Evolutionary conservation across 2,797 vertebrate genomes (phyloP).

Genomic region (Centropyge bicolor): DNA sequence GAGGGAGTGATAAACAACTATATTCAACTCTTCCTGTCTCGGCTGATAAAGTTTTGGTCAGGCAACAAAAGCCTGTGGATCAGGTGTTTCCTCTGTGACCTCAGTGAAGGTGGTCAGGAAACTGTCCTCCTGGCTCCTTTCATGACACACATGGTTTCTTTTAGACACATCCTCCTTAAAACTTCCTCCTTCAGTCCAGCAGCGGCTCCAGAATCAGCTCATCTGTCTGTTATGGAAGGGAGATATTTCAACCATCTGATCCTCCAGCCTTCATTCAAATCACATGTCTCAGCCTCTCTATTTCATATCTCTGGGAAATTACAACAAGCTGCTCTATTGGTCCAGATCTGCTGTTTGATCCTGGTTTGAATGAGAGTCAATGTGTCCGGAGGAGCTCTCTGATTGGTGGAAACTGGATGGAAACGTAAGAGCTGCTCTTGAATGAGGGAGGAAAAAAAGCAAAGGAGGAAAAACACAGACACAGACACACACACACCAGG

Average conservation of each 20-base stretch:
- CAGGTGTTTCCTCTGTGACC: slow-evolving; percentile 80
- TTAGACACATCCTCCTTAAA: slow-evolving; percentile 61
- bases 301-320: slow-evolving; percentile 19
- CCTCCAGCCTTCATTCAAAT: slow-evolving; percentile 8
- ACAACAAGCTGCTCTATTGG: slow-evolving; percentile 22
- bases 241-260: slow-evolving; percentile 1
- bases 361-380: slow-evolving; percentile 58
- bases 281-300: slow-evolving; percentile 39
- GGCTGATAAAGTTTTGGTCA: slow-evolving; percentile 43
- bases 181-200: slow-evolving; percentile 42
- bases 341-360: slow-evolving; percentile 23
- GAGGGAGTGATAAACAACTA: slow-evolving; percentile 27
- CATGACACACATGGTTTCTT: slow-evolving; percentile 55
- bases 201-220: slow-evolving; percentile 8
- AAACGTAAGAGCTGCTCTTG: slow-evolving; percentile 76
- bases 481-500: slow-evolving; percentile 20
- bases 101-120: slow-evolving; percentile 61
- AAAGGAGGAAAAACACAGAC: slow-evolving; percentile 20
- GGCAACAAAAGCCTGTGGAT: slow-evolving; percentile 60
- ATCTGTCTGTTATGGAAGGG: too few relatives aligned
- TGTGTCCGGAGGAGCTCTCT: slow-evolving; percentile 41
- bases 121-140: slow-evolving; percentile 40
- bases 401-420: slow-evolving; percentile 76
- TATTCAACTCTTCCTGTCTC: slow-evolving; percentile 59
- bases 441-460: slow-evolving; percentile 67